Base-by-base conservation (phyloP, 2,113 vertebrate genomes). In the Hippoglossus stenolepis region DNA sequence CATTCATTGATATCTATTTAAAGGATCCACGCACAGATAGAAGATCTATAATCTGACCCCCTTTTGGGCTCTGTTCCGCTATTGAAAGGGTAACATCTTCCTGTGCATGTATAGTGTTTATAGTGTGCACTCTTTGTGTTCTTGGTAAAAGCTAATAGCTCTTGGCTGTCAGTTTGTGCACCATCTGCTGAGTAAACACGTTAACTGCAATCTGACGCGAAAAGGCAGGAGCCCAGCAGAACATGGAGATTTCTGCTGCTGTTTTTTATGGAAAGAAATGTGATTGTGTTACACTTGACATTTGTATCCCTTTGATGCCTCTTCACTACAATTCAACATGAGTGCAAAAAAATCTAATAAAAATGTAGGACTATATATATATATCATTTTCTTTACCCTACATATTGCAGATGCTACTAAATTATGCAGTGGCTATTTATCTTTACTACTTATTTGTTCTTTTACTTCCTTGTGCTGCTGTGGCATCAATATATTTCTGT, bases 111-210 rank as follows among this genome's bases (percentile, higher is more conserved):
- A 49, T 51, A 62, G 56, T 28, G 17, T 12, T 15, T 38, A 51
- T 20, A 18, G 4, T 58, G 56, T 54, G 26, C 15, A 31, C 63
- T 65, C 12, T 73, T 38, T 66, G 17, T 58, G n/a, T 63, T 31
- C 59, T 71, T 60, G 20, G 9, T 47, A 4, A 57, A 12, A 23
- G 54, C 26, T 47, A 45, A 65, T 28, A 70, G 31, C 54, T 24
- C 58, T 31, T 71, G 71, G 35, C 21, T 13, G 17, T 69, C 56
- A 57, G 49, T 62, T 73, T 72, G 61, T 65, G 64, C 84, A 38
- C 84, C 86, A 83, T 75, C 89, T 85, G 84, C 77, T 87, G 86
- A 51, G 77, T 59, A 47, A 84, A 83, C 13, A 73, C 17, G 40
- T 20, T 35, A 56, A 86, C 79, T 85, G 61, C 84, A 85, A 43